Evolutionary conservation across 1,140 invertebrate species (phyloP).

Genomic region (Spodoptera litura): DNA sequence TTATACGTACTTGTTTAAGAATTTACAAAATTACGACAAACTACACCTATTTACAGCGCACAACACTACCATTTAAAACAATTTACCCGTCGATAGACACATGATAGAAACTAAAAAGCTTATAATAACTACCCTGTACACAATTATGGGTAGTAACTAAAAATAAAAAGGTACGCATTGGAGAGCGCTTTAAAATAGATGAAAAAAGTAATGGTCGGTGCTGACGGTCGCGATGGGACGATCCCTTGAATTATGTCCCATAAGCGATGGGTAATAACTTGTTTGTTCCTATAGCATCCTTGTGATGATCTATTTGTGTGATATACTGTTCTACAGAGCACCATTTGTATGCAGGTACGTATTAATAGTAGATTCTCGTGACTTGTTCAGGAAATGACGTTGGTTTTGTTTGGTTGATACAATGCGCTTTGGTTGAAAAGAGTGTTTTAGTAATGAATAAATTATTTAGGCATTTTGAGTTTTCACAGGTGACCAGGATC

Average conservation of each 20-base stretch:
- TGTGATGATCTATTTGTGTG: conserved; percentile 7
- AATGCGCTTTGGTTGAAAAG: no score
- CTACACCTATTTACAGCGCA: background rate
- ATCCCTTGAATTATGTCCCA: conserved; percentile 62
- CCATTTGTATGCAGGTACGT: background rate
- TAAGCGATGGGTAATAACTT: conserved; percentile 49
- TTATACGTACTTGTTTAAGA: no score
- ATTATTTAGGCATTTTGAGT: no score
- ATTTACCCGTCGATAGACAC: conserved; percentile 7
- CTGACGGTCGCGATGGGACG: conserved; percentile 48
- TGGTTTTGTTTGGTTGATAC: background rate
- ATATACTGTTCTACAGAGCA: background rate
- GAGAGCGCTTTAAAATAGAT: conserved; percentile 65
- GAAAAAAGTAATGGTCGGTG: conserved; percentile 56
- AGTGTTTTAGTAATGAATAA: no score
- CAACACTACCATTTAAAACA: background rate
- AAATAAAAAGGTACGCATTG: conserved; percentile 15
- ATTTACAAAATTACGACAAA: background rate
- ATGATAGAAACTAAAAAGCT: conserved; percentile 22
- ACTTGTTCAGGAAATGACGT: background rate
- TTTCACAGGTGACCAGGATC: no score
- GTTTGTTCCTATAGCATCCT: background rate
- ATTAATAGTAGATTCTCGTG: conserved; percentile 1
- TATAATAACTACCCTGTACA: conserved; percentile 30
- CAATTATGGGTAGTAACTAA: conserved; percentile 19